Percentiles rank a stretch among this genome's conserved stretches.
These are phyloP conservation scores for Hystrix brachyura DNA, from an alignment of 2,113 vertebrate species.

Conservation along the genomic window DNA sequence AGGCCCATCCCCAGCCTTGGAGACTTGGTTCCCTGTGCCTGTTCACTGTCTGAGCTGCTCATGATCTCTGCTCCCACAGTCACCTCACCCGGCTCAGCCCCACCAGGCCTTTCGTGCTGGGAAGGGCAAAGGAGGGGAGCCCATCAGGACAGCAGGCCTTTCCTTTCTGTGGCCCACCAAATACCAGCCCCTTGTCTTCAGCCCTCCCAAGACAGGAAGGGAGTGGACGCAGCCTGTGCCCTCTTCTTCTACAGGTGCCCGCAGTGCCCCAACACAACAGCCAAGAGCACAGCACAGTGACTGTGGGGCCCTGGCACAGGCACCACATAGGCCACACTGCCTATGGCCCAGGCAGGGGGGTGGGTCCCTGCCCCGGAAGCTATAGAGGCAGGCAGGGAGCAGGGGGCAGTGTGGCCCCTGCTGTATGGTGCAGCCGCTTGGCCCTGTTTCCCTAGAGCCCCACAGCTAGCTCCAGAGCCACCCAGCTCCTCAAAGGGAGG, in stretches of 20 bases:
- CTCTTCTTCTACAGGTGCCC: not conserved
- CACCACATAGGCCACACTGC: not conserved
- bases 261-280: not conserved
- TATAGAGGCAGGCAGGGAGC: not conserved
- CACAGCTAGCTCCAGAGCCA: not conserved
- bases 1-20: not conserved
- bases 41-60: constrained; percentile 60
- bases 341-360: not conserved
- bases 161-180: not conserved
- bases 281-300: constrained; percentile 25
- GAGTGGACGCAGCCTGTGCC: not conserved
- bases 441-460: constrained; percentile 42
- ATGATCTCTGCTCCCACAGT: constrained; percentile 67
- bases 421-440: not conserved
- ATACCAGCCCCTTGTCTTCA: not conserved
- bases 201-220: not conserved
- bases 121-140: not conserved
- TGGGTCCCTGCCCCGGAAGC: constrained; percentile 35
- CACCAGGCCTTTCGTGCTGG: not conserved
- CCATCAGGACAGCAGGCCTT: not conserved
- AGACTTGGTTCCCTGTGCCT: not conserved
- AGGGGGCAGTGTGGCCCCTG: not conserved
- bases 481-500: not conserved
- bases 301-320: not conserved
- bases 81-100: not conserved